Conservation (phyloP, 2,113 vertebrate species). For the Zosterops japonicus region DNA sequence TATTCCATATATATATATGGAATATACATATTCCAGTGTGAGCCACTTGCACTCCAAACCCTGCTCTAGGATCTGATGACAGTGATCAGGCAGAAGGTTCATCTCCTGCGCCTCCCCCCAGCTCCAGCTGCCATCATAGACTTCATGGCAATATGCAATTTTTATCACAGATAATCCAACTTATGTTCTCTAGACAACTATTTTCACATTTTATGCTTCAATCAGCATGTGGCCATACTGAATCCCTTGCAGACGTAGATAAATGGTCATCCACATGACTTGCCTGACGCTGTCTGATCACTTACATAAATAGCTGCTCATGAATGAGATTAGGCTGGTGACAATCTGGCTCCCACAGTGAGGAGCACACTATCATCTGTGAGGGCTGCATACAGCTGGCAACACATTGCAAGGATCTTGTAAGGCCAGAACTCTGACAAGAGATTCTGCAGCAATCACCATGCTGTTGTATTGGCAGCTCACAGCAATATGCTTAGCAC, state of each 20-base stretch:
- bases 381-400: constrained; percentile 2
- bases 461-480: not conserved
- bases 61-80: not conserved
- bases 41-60: not conserved
- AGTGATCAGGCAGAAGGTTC: not conserved
- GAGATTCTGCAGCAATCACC: not conserved
- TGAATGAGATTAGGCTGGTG: constrained; percentile 6
- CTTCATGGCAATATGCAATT: not conserved
- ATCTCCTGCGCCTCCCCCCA: not conserved
- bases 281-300: not conserved
- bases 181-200: not conserved
- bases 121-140: not conserved
- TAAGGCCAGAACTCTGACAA: not conserved
- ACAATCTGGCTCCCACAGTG: not conserved
- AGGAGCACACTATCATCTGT: not conserved
- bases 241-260: not conserved
- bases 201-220: constrained; percentile 11
- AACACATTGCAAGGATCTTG: not conserved
- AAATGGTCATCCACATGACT: not conserved
- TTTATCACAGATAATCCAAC: not conserved
- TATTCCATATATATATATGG: not conserved
- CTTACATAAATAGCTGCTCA: not conserved
- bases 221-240: not conserved
- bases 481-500: not conserved
- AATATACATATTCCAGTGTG: not conserved